Conservation (phyloP, 2,113 vertebrate species). For the Platysternon megacephalum region DNA sequence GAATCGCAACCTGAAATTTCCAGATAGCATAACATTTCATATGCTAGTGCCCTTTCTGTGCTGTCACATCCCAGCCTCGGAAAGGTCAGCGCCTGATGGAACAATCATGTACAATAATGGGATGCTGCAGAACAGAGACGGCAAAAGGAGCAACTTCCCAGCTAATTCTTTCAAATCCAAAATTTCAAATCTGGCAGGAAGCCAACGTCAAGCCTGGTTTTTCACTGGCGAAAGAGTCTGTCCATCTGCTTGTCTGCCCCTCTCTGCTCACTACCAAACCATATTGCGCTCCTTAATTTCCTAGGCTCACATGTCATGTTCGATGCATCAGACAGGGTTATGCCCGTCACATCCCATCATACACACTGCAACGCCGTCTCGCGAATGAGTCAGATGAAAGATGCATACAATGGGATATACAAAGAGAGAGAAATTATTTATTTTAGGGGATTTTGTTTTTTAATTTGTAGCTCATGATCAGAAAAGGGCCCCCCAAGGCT, state of each 20-base stretch:
- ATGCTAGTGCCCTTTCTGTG: not conserved
- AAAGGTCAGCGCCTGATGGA: not conserved
- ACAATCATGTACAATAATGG: not conserved
- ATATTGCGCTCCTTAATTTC: not conserved
- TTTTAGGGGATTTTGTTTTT: not conserved
- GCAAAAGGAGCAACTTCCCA: not conserved
- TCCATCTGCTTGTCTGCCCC: not conserved
- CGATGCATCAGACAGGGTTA: conserved; percentile 40
- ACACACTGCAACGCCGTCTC: not conserved
- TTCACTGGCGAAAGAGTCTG: not conserved
- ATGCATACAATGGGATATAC: not conserved
- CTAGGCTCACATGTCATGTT: not conserved
- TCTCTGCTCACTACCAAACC: conserved; percentile 4
- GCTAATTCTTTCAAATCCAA: not conserved
- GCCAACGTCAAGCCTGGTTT: not conserved
- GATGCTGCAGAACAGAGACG: not conserved
- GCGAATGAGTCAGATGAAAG: not conserved
- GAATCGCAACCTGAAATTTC: not conserved
- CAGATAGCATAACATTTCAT: not conserved
- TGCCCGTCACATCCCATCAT: conserved; percentile 4
- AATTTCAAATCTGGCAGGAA: not conserved
- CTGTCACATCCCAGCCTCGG: not conserved
- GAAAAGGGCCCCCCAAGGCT: not conserved
- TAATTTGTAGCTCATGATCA: not conserved
- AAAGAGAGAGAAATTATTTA: not conserved